Evolutionary conservation across 1,140 invertebrate genomes (phyloP).

Genomic region (Drosophila bocki): DNA sequence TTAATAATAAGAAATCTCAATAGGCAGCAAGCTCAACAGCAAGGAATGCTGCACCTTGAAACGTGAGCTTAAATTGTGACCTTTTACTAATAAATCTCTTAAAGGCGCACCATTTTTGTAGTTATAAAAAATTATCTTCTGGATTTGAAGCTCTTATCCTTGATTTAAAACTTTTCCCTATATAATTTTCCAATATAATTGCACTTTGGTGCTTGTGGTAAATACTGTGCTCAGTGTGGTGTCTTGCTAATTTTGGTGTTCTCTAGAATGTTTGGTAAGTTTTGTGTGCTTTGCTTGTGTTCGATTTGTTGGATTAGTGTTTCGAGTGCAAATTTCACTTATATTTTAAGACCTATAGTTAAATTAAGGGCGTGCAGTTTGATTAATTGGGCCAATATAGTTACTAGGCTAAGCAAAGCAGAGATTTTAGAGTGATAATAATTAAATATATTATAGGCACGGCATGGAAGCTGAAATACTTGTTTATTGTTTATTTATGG

Average conservation of each 20-base stretch:
- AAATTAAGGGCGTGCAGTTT: slow-evolving; percentile 40
- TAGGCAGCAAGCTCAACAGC: not conserved
- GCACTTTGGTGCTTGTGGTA: slow-evolving; percentile 19
- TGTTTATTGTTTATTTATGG: slow-evolving; percentile 25
- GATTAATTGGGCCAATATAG: slow-evolving; percentile 39
- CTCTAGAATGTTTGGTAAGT: slow-evolving; percentile 30
- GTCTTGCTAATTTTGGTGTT: slow-evolving; percentile 20
- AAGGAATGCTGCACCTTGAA: not conserved
- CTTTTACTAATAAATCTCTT: not conserved
- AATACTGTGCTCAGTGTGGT: slow-evolving; percentile 21
- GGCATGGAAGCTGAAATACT: slow-evolving; percentile 46
- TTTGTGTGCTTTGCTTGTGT: slow-evolving; percentile 21
- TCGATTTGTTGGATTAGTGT: slow-evolving; percentile 14
- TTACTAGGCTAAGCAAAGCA: slow-evolving; percentile 35
- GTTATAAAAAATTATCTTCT: not conserved
- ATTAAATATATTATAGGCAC: slow-evolving; percentile 6
- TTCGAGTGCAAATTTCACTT: slow-evolving; percentile 11
- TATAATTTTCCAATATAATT: slow-evolving; percentile 34
- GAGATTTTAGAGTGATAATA: slow-evolving; percentile 28
- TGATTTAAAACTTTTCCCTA: not conserved
- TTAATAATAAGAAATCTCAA: not conserved
- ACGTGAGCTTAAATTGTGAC: not conserved
- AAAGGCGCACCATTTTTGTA: not conserved
- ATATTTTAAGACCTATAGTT: slow-evolving; percentile 7
- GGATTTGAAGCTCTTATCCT: not conserved